Conservation (phyloP, 2,113 vertebrate species). For the Casuarius casuarius region DNA sequence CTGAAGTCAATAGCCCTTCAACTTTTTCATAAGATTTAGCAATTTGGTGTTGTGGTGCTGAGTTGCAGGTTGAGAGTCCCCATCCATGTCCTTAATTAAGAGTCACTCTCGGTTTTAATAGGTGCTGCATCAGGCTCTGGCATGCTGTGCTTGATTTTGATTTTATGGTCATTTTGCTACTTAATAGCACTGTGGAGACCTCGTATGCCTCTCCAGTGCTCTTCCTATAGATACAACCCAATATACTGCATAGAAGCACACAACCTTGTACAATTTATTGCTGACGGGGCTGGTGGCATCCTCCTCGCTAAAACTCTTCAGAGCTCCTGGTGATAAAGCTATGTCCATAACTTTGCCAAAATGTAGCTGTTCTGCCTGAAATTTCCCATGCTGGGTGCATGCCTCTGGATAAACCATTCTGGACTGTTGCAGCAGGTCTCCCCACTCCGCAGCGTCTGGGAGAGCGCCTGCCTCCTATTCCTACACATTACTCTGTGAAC, state of each 20-base stretch:
- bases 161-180: not conserved
- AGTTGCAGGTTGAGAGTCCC: not conserved
- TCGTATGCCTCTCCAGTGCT: not conserved
- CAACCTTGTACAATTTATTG: fast-evolving
- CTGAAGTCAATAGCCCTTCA: not conserved
- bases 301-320: not conserved
- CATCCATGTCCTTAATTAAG: not conserved
- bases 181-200: not conserved
- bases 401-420: not conserved
- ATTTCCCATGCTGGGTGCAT: not conserved
- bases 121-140: not conserved
- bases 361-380: not conserved
- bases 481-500: not conserved
- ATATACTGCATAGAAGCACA: fast-evolving
- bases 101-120: not conserved
- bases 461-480: not conserved
- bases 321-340: not conserved
- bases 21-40: not conserved
- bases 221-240: not conserved
- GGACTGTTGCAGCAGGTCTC: not conserved
- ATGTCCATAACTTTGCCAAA: not conserved
- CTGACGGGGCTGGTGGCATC: not conserved
- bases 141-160: not conserved
- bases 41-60: not conserved
- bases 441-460: not conserved